phyloP scores from a whole-genome alignment of 2,888 invertebrate genomes.

The Mayetiola destructor region DNA sequence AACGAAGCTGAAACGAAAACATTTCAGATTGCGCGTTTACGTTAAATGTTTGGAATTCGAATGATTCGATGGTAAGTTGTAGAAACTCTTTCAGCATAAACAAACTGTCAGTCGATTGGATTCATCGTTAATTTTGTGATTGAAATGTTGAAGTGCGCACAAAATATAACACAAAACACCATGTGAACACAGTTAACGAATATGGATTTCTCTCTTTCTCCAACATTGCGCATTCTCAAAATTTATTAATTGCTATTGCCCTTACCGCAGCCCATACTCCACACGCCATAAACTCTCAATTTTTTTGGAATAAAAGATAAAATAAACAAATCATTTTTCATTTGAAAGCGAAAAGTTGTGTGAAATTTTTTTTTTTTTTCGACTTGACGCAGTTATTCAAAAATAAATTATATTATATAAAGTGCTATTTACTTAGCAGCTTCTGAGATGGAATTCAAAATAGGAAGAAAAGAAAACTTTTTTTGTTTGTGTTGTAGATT shows the following conservation, averaged over 20 bases:
- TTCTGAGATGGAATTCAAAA: background rate
- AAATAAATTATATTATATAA: constrained; percentile 11
- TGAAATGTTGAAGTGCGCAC: no score
- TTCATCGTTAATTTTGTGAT: no score
- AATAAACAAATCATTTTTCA: constrained; percentile 9
- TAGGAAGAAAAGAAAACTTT: background rate
- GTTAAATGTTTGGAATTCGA: no score
- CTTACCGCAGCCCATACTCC: background rate
- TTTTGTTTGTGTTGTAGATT: background rate
- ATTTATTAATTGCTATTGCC: constrained; percentile 2
- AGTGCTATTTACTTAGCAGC: constrained; percentile 12
- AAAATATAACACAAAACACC: no score
- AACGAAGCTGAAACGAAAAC: no score
- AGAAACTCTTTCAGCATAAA: background rate
- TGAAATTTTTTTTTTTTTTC: background rate
- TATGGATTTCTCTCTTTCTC: background rate
- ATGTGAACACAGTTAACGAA: no score
- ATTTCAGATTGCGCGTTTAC: background rate
- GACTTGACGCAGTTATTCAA: background rate
- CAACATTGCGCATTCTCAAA: no score
- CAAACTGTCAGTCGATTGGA: background rate
- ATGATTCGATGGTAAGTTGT: background rate
- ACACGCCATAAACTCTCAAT: background rate
- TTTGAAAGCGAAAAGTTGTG: background rate
- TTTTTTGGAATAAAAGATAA: no score